These are phyloP conservation scores for Psittacara wagleri DNA, from an alignment of 2,113 vertebrate genomes.

Conservation along the genomic window DNA sequence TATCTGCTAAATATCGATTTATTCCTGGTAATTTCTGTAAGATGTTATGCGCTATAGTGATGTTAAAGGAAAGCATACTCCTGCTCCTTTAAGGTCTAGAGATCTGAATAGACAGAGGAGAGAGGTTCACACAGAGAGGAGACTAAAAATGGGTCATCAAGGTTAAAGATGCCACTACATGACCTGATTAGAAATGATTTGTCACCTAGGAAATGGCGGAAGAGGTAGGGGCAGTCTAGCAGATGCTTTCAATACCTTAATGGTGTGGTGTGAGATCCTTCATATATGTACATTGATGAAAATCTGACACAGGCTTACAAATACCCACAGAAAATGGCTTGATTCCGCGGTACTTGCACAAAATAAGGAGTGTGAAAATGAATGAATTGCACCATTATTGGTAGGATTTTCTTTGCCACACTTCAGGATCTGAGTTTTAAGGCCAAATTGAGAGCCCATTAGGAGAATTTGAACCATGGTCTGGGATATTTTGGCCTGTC, in stretches of 20 bases:
- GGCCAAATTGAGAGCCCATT: background rate
- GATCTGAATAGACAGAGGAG: background rate
- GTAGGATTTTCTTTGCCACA: background rate
- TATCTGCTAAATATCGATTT: background rate
- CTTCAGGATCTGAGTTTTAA: background rate
- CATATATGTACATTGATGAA: background rate
- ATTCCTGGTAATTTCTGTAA: background rate
- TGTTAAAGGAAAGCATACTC: background rate
- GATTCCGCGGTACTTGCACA: background rate
- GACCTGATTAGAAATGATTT: background rate
- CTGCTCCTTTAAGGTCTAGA: background rate
- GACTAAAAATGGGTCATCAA: background rate
- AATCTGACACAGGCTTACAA: background rate
- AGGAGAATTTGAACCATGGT: background rate
- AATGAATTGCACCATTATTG: background rate
- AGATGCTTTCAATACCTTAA: background rate
- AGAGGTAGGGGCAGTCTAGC: background rate
- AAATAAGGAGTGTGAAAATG: background rate
- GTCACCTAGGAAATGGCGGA: background rate
- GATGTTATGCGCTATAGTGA: too few relatives aligned
- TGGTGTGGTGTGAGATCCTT: background rate
- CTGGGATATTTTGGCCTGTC: background rate
- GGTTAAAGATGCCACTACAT: background rate
- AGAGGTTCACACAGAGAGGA: background rate
- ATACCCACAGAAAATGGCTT: background rate